Evolutionary conservation across 2,888 invertebrate genomes (phyloP).

Genomic region (Cyrtodaria siliqua): DNA sequence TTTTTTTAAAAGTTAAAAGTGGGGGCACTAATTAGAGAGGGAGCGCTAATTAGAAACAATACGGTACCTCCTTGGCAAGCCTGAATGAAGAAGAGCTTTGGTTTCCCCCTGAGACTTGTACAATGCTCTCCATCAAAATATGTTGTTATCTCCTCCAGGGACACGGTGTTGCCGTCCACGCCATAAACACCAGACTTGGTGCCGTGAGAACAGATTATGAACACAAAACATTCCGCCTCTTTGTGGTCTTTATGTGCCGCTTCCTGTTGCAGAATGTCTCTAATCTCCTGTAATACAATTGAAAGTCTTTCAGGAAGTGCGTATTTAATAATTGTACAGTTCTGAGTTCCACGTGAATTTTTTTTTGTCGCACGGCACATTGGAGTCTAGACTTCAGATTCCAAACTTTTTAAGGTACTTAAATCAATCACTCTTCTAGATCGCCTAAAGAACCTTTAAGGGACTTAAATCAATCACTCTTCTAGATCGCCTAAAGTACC

Average conservation of each 20-base stretch:
- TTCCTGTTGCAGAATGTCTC: slow-evolving; percentile 42
- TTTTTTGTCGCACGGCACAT: no score
- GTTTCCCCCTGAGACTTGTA: slow-evolving; percentile 64
- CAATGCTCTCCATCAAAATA: slow-evolving; percentile 65
- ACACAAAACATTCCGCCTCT: slow-evolving; percentile 65
- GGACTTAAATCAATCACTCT: no score
- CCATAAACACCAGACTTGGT: slow-evolving; percentile 63
- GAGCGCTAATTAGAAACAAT: no score
- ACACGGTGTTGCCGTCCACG: slow-evolving; percentile 56
- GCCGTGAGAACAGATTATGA: slow-evolving; percentile 68
- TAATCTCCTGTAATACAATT: slow-evolving; percentile 51
- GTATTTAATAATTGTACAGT: neutral
- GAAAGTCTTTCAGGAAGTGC: no score
- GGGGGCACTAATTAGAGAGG: no score
- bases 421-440: no score
- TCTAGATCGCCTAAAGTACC: no score
- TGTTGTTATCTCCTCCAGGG: slow-evolving; percentile 48
- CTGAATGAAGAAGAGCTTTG: slow-evolving; percentile 74
- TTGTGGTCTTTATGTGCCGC: slow-evolving; percentile 40
- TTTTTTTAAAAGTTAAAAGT: no score
- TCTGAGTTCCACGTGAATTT: neutral
- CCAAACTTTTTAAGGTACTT: no score
- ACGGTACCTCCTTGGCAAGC: slow-evolving; percentile 73
- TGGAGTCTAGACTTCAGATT: no score
- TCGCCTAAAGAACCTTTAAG: no score